phyloP scores from a whole-genome alignment of 2,888 invertebrate genomes.

The Caenorhabditis auriculariae region DNA sequence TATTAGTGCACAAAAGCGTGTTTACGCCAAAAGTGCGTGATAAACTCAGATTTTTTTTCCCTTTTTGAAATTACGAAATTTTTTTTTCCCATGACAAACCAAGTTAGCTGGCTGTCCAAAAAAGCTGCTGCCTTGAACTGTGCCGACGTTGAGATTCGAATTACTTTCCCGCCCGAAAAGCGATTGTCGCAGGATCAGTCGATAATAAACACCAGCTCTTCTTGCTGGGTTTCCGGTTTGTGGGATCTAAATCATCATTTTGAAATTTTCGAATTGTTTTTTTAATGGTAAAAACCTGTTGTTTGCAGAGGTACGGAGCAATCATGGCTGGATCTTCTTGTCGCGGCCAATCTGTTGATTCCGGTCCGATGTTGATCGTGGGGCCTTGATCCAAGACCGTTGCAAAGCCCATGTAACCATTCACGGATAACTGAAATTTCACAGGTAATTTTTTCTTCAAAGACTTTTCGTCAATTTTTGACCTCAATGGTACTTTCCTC shows the following conservation, averaged over 20 bases:
- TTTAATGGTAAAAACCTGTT: slow-evolving; percentile 33
- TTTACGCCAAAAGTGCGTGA: neutral
- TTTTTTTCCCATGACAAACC: slow-evolving; percentile 1
- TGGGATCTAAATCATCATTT: slow-evolving; percentile 48
- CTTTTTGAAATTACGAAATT: too few relatives aligned
- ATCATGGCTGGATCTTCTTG: slow-evolving; percentile 63
- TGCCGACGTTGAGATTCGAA: slow-evolving; percentile 48
- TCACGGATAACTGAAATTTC: slow-evolving; percentile 54
- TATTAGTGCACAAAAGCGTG: too few relatives aligned
- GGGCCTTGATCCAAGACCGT: slow-evolving; percentile 62
- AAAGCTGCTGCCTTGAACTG: slow-evolving; percentile 45
- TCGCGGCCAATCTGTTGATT: slow-evolving; percentile 59
- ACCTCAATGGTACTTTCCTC: neutral
- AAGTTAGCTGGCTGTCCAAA: slow-evolving; percentile 47
- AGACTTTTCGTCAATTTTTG: neutral
- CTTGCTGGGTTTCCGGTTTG: slow-evolving; percentile 56
- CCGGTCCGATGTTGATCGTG: slow-evolving; percentile 62
- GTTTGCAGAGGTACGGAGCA: slow-evolving; percentile 62
- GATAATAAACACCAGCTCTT: slow-evolving; percentile 59
- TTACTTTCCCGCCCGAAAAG: slow-evolving; percentile 56
- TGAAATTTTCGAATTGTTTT: too few relatives aligned
- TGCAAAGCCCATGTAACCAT: slow-evolving; percentile 62
- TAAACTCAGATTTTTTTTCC: neutral
- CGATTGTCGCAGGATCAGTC: slow-evolving; percentile 57
- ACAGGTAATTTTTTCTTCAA: neutral